Base-by-base conservation (phyloP, 1,140 invertebrate genomes). In the Papilio polytes region DNA sequence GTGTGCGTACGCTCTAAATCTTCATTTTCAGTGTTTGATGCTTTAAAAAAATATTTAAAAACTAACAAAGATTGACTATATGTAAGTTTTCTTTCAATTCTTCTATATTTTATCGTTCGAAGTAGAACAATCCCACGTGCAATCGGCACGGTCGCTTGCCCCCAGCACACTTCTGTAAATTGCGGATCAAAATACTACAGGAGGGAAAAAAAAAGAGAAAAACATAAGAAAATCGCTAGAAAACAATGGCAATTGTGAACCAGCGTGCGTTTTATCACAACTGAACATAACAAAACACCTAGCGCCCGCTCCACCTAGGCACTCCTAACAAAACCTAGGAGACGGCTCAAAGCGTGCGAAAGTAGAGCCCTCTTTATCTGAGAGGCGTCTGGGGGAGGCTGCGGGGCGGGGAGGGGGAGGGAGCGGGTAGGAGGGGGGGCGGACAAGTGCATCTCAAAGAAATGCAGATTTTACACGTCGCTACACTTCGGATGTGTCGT, bases 401-500 rank as follows among this genome's bases (percentile, higher is more conserved):
- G 74, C 72, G 48, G 44, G 78, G 72, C 80, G 63, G 56, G 46
- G 36, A 22, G 70, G 46, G n/a, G 73, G 81, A 81, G 85, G 80
- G 84, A 74, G 82, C 72, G 59, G 51, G 31, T 6, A 77, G 51
- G 81, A 80, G 81, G 81, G 56, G 84, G 83, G 88, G 86, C 84
- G 85, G 83, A 94, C 93, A 94, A 94, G 93, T 94, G 93, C 93
- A 94, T 93, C 93, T 94, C 93, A 94, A 94, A 94, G 93, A 94
- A 94, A 94, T 94, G 93, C 93, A 94, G 93, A 94, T 94, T 94
- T 94, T 94, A 94, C 93, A 94, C 92, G 93, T 94, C 92, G 93
- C 93, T 94, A 92, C 93, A 92, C 92, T 92, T 92, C 86, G 91
- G 89, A 89, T 89, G 90, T 94, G 92, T 92, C 89, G 90, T 84